A percentile compares a stretch with the other conserved stretches of the same genome.
phyloP scores from a whole-genome alignment of 1,140 invertebrate species.

The Drosophila sechellia region DNA sequence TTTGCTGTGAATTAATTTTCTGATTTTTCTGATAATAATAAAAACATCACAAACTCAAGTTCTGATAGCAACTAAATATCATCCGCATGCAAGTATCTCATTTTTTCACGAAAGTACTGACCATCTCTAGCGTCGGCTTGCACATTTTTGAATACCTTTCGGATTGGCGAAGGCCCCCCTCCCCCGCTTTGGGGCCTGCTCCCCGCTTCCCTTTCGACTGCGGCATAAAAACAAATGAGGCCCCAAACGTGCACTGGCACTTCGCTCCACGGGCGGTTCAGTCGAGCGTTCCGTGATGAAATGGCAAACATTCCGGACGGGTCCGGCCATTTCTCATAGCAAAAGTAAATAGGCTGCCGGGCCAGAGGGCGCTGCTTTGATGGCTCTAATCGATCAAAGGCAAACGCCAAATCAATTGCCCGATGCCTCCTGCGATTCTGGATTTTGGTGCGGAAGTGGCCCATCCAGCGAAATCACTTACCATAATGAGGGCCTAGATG shows the following conservation, averaged over 20 bases:
- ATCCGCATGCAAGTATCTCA: too few species aligned
- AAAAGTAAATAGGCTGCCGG: conserved; percentile 63
- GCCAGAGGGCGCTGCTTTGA: conserved; percentile 56
- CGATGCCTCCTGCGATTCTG: conserved; percentile 44
- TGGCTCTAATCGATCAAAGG: conserved; percentile 73
- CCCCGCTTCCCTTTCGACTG: conserved; percentile 2
- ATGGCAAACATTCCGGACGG: conserved; percentile 56
- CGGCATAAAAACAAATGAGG: conserved; percentile 61
- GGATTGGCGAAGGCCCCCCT: neutral
- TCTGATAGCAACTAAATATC: too few species aligned
- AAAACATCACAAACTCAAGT: too few species aligned
- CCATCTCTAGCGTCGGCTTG: conserved; percentile 18
- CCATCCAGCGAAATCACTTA: conserved; percentile 56
- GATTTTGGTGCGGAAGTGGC: conserved; percentile 31
- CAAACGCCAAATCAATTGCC: conserved; percentile 78
- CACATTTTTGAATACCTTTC: conserved; percentile 40
- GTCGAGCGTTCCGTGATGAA: conserved; percentile 66
- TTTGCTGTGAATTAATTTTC: too few species aligned
- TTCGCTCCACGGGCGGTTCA: conserved; percentile 33
- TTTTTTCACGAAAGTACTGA: neutral
- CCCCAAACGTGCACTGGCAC: conserved; percentile 52
- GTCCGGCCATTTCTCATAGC: conserved; percentile 63
- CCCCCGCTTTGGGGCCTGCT: too few species aligned
- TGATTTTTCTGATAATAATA: too few species aligned
- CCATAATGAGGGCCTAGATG: conserved; percentile 60